Evolutionary conservation across 2,797 vertebrate species (phyloP).

Genomic region (Amniataba percoides): DNA sequence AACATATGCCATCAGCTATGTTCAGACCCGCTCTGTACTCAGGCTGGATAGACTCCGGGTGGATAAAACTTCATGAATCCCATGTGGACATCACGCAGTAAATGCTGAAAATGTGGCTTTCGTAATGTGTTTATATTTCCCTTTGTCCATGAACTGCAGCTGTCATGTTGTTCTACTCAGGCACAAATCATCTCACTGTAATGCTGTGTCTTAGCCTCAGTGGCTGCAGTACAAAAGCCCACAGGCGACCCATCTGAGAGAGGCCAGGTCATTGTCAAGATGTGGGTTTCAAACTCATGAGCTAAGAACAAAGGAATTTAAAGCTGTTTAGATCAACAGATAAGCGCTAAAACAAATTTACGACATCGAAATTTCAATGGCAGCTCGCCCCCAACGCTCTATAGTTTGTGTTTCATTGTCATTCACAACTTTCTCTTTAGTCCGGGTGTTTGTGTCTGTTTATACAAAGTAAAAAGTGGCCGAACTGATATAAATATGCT

Average conservation of each 20-base stretch:
- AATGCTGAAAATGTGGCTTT: constrained; percentile 58
- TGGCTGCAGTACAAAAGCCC: constrained; percentile 57
- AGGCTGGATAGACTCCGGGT: constrained; percentile 22
- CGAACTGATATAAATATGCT: constrained; percentile 6
- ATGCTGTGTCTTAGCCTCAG: constrained; percentile 30
- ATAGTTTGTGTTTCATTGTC: constrained; percentile 45
- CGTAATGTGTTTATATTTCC: constrained; percentile 65
- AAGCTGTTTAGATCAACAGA: constrained; percentile 73
- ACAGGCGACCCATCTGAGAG: constrained; percentile 52
- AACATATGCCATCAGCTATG: constrained; percentile 41
- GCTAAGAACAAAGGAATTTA: constrained; percentile 74
- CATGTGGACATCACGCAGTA: constrained; percentile 54
- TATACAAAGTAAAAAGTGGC: constrained; percentile 14
- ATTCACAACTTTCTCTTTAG: constrained; percentile 20
- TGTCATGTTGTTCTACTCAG: constrained; percentile 52
- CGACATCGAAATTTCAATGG: constrained; percentile 65
- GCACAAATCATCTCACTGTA: constrained; percentile 60
- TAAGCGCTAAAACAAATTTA: constrained; percentile 64
- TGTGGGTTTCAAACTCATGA: constrained; percentile 63
- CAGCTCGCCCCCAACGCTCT: constrained; percentile 11
- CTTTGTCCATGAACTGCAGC: constrained; percentile 63
- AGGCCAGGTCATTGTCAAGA: constrained; percentile 66
- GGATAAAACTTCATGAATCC: constrained; percentile 26
- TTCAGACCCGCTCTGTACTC: not conserved
- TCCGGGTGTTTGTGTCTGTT: constrained; percentile 5